phyloP scores from a whole-genome alignment of 1,140 invertebrate genomes.

The Episyrphus balteatus region DNA sequence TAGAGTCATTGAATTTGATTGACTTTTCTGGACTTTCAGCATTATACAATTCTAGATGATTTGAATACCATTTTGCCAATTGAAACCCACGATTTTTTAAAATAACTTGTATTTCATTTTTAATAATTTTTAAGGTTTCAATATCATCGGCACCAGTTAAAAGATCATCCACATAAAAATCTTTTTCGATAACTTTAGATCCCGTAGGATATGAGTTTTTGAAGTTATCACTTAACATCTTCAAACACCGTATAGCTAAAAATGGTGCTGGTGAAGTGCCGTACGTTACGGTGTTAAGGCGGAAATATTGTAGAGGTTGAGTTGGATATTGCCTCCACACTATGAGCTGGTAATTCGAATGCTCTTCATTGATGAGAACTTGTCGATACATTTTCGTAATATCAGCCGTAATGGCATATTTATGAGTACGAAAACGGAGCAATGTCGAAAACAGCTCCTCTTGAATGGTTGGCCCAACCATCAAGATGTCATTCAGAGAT shows the following conservation, averaged over 20 bases:
- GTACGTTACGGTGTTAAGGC: slow-evolving; percentile 17
- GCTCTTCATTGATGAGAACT: slow-evolving; percentile 9
- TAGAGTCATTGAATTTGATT: slow-evolving; percentile 12
- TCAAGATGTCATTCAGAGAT: slow-evolving; percentile 11
- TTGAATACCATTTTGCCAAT: slow-evolving; percentile 19
- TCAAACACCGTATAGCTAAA: slow-evolving; percentile 20
- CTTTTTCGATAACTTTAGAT: slow-evolving; percentile 15
- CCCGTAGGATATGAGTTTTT: slow-evolving; percentile 12
- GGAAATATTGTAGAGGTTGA: slow-evolving; percentile 8
- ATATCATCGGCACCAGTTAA: slow-evolving; percentile 24
- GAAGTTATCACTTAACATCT: slow-evolving; percentile 21
- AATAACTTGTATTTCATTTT: slow-evolving; percentile 11
- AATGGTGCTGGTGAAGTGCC: slow-evolving; percentile 27
- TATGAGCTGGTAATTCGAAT: slow-evolving; percentile 26
- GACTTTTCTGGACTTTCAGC: slow-evolving; percentile 7
- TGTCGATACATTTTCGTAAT: slow-evolving; percentile 27
- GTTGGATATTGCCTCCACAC: slow-evolving; percentile 22
- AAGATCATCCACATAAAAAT: slow-evolving; percentile 40
- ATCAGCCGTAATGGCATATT: slow-evolving; percentile 13
- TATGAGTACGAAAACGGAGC: slow-evolving; percentile 29
- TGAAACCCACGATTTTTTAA: slow-evolving; percentile 12
- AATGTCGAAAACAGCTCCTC: slow-evolving; percentile 20
- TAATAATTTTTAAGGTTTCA: slow-evolving; percentile 6
- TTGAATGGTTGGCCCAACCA: slow-evolving; percentile 7
- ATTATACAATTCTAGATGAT: slow-evolving; percentile 8